These are phyloP conservation scores for Formica selysi DNA, from an alignment of 1,140 invertebrate species.

Conservation along the genomic window DNA sequence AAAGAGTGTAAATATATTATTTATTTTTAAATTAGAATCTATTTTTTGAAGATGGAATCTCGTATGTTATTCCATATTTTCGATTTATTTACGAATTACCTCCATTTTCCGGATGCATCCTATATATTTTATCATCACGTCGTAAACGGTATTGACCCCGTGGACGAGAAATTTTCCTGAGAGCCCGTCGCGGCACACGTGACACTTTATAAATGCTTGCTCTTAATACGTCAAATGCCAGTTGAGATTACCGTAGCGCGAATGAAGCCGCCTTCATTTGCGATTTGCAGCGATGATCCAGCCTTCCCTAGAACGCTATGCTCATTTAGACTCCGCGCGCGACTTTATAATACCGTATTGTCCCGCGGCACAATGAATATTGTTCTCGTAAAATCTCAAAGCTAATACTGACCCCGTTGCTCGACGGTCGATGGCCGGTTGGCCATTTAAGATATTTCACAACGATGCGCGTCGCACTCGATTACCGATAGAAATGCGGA, in stretches of 20 bases:
- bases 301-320: constrained; percentile 1
- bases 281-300: constrained; percentile 25
- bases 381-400: constrained; percentile 50
- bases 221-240: constrained; percentile 19
- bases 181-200: not conserved
- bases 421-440: constrained; percentile 8
- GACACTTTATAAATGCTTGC: constrained; percentile 10
- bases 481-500: constrained; percentile 41
- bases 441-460: constrained; percentile 62
- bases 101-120: too few relatives aligned
- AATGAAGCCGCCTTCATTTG: constrained; percentile 28
- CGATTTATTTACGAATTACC: too few relatives aligned
- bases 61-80: not conserved
- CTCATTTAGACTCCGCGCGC: constrained; percentile 41
- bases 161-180: not conserved
- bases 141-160: not conserved
- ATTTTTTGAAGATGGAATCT: too few relatives aligned
- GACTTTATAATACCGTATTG: constrained; percentile 53
- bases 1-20: too few relatives aligned
- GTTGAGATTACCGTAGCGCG: constrained; percentile 4
- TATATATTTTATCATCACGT: not conserved
- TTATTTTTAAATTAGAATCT: too few relatives aligned
- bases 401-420: constrained; percentile 18
- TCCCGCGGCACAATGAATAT: constrained; percentile 33
- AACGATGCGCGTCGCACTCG: constrained; percentile 23